A percentile compares a stretch with the other conserved stretches of the same genome.
Conservation (phyloP, 2,113 vertebrate species). For the Xiphophorus hellerii region DNA sequence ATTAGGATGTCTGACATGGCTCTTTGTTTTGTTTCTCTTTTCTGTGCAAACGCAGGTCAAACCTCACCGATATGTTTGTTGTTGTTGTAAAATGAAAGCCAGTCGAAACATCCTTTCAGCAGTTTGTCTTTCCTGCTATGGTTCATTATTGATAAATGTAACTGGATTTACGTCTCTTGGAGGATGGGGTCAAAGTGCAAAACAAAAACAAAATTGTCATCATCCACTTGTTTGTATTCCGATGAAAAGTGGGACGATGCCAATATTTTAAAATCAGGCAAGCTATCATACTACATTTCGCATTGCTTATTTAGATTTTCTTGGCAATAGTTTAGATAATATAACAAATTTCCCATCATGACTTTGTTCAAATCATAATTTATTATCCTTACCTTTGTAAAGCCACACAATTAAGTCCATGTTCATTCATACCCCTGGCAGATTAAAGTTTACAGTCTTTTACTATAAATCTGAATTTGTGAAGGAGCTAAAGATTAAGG, state of each 20-base stretch:
- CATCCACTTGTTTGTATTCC: not conserved
- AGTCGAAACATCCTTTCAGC: no score
- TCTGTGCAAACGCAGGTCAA: not conserved
- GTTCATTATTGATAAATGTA: not conserved
- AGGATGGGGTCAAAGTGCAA: not conserved
- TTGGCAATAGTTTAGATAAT: not conserved
- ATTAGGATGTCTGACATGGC: not conserved
- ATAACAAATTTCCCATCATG: not conserved
- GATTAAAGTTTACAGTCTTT: not conserved
- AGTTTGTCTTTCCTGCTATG: not conserved
- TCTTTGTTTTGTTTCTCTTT: not conserved
- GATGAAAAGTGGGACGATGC: not conserved
- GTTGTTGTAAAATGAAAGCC: no score
- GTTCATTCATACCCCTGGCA: not conserved
- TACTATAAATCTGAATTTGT: no score
- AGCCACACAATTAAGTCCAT: no score
- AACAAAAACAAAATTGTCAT: not conserved
- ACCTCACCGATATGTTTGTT: not conserved
- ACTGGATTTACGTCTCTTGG: not conserved
- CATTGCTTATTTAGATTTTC: not conserved
- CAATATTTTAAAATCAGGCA: not conserved
- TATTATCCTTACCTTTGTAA: no score
- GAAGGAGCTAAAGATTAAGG: no score
- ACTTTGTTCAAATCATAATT: no score
- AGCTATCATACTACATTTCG: not conserved